Conservation (phyloP, 2,797 vertebrate species). For the Spinus olivaceus region DNA sequence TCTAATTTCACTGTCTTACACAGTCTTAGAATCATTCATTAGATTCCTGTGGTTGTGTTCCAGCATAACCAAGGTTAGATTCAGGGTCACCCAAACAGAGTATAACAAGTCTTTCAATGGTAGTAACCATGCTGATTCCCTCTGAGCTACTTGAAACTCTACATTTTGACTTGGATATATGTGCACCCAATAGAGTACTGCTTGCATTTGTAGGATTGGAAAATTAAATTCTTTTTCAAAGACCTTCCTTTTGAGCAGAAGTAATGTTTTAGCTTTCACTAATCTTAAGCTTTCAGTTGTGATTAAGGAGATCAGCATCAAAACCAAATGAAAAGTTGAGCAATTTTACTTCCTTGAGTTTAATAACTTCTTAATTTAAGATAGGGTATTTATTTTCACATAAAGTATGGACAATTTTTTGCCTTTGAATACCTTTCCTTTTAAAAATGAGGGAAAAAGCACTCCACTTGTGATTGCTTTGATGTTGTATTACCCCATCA, state of each 20-base stretch:
- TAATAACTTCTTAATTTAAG: slow-evolving; percentile 42
- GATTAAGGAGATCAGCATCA: slow-evolving; percentile 31
- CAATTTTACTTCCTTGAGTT: not conserved
- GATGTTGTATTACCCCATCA: not conserved
- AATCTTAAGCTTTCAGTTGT: slow-evolving; percentile 11
- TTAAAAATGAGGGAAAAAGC: slow-evolving; percentile 1
- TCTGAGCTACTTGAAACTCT: not conserved
- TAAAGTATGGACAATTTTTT: not conserved
- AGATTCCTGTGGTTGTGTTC: not conserved
- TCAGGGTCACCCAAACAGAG: not conserved
- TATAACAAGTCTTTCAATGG: not conserved
- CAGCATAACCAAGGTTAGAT: not conserved
- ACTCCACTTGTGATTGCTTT: not conserved
- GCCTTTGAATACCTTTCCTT: not conserved
- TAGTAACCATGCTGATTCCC: not conserved
- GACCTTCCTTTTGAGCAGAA: not conserved
- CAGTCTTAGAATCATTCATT: not conserved
- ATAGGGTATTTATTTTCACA: slow-evolving; percentile 25
- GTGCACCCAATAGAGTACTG: not conserved
- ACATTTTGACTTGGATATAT: not conserved
- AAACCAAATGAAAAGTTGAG: slow-evolving; percentile 25
- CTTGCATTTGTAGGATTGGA: not conserved
- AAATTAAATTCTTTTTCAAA: slow-evolving; percentile 19
- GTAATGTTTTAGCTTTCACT: slow-evolving; percentile 4
- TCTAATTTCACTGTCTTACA: not conserved